phyloP scores from a whole-genome alignment of 2,888 invertebrate species.

The Hedya salicella region DNA sequence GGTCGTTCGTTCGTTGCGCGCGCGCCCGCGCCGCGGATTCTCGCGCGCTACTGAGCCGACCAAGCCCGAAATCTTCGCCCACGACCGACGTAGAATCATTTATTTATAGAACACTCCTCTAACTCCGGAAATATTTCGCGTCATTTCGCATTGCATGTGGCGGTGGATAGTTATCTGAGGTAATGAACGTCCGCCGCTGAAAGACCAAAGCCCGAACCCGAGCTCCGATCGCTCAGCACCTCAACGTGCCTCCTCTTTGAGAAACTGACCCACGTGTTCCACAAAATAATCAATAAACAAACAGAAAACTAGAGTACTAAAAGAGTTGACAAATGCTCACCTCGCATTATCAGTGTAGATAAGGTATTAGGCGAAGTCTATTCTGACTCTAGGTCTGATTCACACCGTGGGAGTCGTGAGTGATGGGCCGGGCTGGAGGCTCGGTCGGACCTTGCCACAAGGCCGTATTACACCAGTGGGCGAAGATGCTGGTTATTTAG shows the following conservation, averaged over 20 bases:
- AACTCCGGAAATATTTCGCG: slow-evolving; percentile 85
- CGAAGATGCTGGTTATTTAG: slow-evolving; percentile 57
- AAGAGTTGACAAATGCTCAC: slow-evolving; percentile 19
- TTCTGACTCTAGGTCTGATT: slow-evolving; percentile 28
- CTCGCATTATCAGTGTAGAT: slow-evolving; percentile 24
- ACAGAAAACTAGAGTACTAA: slow-evolving; percentile 12
- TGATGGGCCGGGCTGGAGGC: slow-evolving; percentile 72
- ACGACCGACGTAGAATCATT: slow-evolving; percentile 80
- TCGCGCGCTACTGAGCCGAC: slow-evolving; percentile 82
- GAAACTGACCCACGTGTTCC: background rate
- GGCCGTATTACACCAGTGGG: slow-evolving; percentile 73
- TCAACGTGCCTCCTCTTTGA: background rate
- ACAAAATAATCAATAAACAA: slow-evolving; percentile 29
- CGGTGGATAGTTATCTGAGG: slow-evolving; percentile 73
- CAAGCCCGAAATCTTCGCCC: slow-evolving; percentile 81
- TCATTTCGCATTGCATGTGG: slow-evolving; percentile 81
- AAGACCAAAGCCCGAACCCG: slow-evolving; percentile 34
- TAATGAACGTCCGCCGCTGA: slow-evolving; percentile 56
- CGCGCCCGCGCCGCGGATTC: slow-evolving; percentile 83
- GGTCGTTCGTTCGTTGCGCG: slow-evolving; percentile 85
- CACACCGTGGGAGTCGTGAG: slow-evolving; percentile 38
- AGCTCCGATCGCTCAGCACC: background rate
- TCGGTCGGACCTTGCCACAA: slow-evolving; percentile 78
- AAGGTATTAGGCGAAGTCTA: slow-evolving; percentile 36
- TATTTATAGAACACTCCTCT: slow-evolving; percentile 84